Conservation (phyloP, 1,140 invertebrate genomes). For the Neodiprion lecontei region DNA sequence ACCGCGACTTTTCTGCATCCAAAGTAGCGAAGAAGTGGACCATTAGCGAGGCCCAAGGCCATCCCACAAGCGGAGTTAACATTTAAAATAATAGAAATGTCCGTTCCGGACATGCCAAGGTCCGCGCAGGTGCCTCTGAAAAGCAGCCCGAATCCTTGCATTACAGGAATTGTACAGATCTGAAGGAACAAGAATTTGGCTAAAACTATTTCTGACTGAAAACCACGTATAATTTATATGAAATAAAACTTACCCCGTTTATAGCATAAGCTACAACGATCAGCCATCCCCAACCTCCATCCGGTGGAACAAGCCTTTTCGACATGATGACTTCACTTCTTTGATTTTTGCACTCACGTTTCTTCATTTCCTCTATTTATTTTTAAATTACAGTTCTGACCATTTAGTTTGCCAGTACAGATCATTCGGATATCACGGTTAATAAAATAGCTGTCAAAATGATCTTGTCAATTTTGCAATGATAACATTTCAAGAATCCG, state of each 20-base stretch:
- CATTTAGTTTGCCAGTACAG: too few relatives aligned
- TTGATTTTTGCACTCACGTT: not conserved
- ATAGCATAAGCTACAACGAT: conserved; percentile 66
- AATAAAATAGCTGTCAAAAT: too few relatives aligned
- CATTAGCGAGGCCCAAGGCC: conserved; percentile 67
- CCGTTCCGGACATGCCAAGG: conserved; percentile 64
- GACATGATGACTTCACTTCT: not conserved
- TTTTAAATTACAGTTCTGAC: not conserved
- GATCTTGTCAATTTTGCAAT: too few relatives aligned
- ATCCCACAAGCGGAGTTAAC: conserved; percentile 70
- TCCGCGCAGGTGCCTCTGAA: conserved; percentile 69
- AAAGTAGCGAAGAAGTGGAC: conserved; percentile 63
- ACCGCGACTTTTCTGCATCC: conserved; percentile 67
- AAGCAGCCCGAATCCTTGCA: conserved; percentile 71
- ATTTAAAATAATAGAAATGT: conserved; percentile 66
- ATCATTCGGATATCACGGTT: too few relatives aligned
- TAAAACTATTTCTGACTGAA: not conserved
- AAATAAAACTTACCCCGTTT: conserved; percentile 65
- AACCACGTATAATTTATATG: not conserved
- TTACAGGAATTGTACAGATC: conserved; percentile 66
- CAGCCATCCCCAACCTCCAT: conserved; percentile 71
- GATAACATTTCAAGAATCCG: too few relatives aligned
- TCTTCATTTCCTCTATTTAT: not conserved
- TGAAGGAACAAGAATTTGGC: conserved; percentile 39
- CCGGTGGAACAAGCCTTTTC: conserved; percentile 57